Conservation (phyloP, 1,140 invertebrate species). For the Dinothrombium tinctorium region DNA sequence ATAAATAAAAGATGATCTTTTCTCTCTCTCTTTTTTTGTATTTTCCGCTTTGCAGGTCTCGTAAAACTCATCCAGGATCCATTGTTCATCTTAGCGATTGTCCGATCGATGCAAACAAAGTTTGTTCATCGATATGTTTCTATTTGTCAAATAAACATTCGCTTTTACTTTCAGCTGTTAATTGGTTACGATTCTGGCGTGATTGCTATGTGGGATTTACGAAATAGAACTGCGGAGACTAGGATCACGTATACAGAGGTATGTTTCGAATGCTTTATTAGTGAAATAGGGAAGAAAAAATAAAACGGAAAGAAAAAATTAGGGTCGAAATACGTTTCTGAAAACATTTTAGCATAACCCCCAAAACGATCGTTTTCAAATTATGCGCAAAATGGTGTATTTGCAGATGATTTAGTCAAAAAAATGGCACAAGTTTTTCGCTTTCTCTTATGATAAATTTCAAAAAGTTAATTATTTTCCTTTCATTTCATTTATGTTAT, state of each 20-base stretch:
- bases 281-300: neutral
- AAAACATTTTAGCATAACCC: too few species aligned
- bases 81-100: conserved; percentile 87
- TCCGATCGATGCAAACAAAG: conserved; percentile 80
- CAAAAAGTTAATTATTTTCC: too few species aligned
- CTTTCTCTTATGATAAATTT: too few species aligned
- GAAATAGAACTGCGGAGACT: conserved; percentile 48
- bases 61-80: conserved; percentile 78
- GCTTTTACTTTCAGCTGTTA: conserved; percentile 39
- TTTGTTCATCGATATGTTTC: conserved; percentile 19
- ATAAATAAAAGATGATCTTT: neutral
- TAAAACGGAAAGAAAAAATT: neutral
- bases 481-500: too few species aligned
- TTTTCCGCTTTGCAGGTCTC: conserved; percentile 38
- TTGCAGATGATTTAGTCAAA: too few species aligned
- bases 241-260: conserved; percentile 39
- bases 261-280: conserved; percentile 10
- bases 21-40: neutral
- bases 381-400: too few species aligned
- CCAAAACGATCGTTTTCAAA: too few species aligned
- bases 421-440: too few species aligned
- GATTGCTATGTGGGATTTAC: conserved; percentile 86
- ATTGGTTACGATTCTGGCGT: conserved; percentile 88
- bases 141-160: neutral
- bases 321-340: neutral